A percentile compares a stretch with the other conserved stretches of the same genome.
These are phyloP conservation scores for Protaetia brevitarsis DNA, from an alignment of 1,140 invertebrate species.

Conservation along the genomic window DNA sequence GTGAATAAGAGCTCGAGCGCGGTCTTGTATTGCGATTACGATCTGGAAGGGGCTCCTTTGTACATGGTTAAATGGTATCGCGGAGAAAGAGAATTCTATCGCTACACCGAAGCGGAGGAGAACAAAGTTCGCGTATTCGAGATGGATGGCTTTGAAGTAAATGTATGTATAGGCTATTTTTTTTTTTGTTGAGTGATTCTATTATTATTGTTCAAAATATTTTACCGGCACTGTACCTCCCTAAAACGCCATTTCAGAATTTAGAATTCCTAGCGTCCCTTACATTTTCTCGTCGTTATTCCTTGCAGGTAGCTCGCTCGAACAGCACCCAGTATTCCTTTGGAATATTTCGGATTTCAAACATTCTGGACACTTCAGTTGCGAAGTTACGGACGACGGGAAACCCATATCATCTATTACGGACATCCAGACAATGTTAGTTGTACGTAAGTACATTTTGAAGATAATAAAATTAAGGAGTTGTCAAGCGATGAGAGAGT, in stretches of 20 bases:
- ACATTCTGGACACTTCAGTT: conserved; percentile 75
- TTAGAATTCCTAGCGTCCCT: no score
- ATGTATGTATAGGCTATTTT: no score
- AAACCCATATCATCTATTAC: no score
- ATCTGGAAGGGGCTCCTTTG: conserved; percentile 56
- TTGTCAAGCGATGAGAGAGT: no score
- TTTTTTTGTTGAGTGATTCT: no score
- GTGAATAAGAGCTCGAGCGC: background rate
- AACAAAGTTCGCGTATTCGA: conserved; percentile 69
- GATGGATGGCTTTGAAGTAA: conserved; percentile 67
- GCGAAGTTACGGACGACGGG: conserved; percentile 73
- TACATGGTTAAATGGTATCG: conserved; percentile 85
- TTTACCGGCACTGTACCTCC: no score
- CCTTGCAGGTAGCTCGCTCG: conserved; percentile 64
- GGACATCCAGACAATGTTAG: no score
- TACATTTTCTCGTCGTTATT: no score
- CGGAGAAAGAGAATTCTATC: conserved; percentile 73
- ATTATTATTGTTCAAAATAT: no score
- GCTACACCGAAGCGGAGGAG: conserved; percentile 66
- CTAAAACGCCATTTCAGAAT: no score
- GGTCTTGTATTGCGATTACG: background rate
- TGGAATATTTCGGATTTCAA: conserved; percentile 63
- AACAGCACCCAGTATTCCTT: conserved; percentile 76
- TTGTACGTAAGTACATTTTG: no score
- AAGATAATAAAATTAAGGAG: no score